Evolutionary conservation across 2,113 vertebrate genomes (phyloP), one percentile per base, ranked within the genome.

Genomic region (Sander vitreus): DNA sequence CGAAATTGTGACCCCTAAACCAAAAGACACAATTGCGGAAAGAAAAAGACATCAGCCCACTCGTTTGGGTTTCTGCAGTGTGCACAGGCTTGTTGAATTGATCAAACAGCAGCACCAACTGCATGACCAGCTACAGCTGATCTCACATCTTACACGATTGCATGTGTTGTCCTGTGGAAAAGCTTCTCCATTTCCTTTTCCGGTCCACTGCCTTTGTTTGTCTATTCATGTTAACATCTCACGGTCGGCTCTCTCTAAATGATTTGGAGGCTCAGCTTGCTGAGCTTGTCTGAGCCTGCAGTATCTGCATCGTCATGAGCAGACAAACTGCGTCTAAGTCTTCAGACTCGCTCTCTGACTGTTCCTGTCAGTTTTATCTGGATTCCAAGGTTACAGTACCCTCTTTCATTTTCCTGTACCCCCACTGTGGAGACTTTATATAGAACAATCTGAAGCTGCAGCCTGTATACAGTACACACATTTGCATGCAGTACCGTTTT

Each of bases 141-240:
- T 75, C 48, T 66, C 16, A 66, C 58, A 78, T 72, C 74, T 76
- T 53, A 63, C 45, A 47, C 23, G 25, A 67, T 27, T 73, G 33
- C 72, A 45, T n/a, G 30, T 78, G 68, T 48, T 72, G 51, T 53
- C 62, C 82, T 33, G 58, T 67, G 53, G 75, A 77, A 85, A 84
- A 80, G 54, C 15, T 43, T 71, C 60, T 81, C 80, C 27, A 11
- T 88, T 79, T 73, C 65, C 51, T 64, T 76, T 73, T 76, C 45
- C 5, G 9, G 70, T 81, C 81, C 65, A 57, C 70, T 84, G 71
- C 50, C 39, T 81, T 33, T 75, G 69, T 75, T 83, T 80, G 82
- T 88, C 62, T 33, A 30, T 72, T 68, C 68, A 51, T 51, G 62
- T 67, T 60, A 75, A 82, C 81, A 68, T 79, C 33, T 82, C 78